Percentiles rank a stretch among this genome's conserved stretches.
Conservation (phyloP, 2,797 vertebrate genomes). For the Siniperca undulata region DNA sequence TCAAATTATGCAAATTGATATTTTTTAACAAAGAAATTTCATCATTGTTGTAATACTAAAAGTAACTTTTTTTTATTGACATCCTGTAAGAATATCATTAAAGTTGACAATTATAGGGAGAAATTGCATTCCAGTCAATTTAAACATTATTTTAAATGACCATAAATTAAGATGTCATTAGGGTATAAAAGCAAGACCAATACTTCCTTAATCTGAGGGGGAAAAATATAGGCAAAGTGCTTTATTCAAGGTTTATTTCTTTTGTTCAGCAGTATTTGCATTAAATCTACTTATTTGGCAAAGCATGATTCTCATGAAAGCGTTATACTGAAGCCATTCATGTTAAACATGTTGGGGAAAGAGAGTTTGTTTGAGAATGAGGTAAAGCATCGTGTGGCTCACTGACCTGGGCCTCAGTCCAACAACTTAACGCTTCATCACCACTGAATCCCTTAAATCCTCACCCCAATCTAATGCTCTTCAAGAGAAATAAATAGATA, state of each 20-base stretch:
- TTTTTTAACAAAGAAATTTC: background rate
- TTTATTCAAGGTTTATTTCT: slow-evolving; percentile 1
- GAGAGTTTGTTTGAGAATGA: slow-evolving; percentile 50
- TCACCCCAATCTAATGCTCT: slow-evolving; percentile 52
- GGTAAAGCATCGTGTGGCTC: slow-evolving; percentile 53
- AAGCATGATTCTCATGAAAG: slow-evolving; percentile 21
- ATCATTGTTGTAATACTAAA: background rate
- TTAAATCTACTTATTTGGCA: slow-evolving; percentile 23
- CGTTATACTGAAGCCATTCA: slow-evolving; percentile 26
- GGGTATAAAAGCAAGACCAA: background rate
- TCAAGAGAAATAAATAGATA: slow-evolving; percentile 53
- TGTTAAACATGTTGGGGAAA: slow-evolving; percentile 41
- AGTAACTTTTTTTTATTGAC: background rate
- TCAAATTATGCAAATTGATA: background rate
- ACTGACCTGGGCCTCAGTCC: slow-evolving; percentile 61
- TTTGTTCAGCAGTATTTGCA: slow-evolving; percentile 33
- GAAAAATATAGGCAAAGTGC: background rate
- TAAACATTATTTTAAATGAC: background rate
- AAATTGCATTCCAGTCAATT: slow-evolving; percentile 1
- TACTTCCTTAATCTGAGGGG: slow-evolving; percentile 5
- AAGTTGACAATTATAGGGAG: background rate
- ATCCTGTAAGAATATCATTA: background rate
- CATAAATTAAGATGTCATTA: slow-evolving; percentile 2
- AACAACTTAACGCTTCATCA: slow-evolving; percentile 65
- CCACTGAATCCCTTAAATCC: slow-evolving; percentile 64